phyloP scores from a whole-genome alignment of 2,797 vertebrate species.

The Notoglanidium macrostoma region DNA sequence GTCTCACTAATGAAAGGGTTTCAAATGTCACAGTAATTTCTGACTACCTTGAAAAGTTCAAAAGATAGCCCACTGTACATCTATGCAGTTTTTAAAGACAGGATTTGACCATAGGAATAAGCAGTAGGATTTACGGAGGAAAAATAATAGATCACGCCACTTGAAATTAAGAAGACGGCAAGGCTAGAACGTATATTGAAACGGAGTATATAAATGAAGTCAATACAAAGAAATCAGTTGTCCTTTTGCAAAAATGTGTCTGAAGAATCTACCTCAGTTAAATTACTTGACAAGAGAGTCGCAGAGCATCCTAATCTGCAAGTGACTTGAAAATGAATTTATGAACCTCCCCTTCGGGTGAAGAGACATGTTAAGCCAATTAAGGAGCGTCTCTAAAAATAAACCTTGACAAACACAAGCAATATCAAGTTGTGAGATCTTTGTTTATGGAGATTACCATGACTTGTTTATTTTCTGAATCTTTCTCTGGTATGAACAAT shows the following conservation, averaged over 20 bases:
- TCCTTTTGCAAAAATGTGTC: background rate
- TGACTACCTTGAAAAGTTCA: constrained; percentile 64
- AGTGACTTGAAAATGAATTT: constrained; percentile 15
- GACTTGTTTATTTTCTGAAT: constrained; percentile 34
- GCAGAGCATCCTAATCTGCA: constrained; percentile 8
- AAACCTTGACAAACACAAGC: constrained; percentile 45
- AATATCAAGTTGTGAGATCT: constrained; percentile 51
- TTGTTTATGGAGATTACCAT: constrained; percentile 48
- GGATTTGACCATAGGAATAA: constrained; percentile 30
- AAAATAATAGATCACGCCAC: background rate
- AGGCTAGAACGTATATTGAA: background rate
- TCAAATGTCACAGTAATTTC: constrained; percentile 65
- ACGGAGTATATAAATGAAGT: background rate
- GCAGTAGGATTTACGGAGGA: background rate
- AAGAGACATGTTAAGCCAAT: constrained; percentile 45
- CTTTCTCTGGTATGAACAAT: constrained; percentile 28
- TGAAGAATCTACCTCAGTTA: background rate
- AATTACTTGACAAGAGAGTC: background rate
- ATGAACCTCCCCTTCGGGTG: constrained; percentile 38
- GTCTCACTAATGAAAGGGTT: constrained; percentile 63
- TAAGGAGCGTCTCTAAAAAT: constrained; percentile 52
- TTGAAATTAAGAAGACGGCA: background rate
- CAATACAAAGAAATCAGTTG: background rate
- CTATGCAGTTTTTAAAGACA: constrained; percentile 49
- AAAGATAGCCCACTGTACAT: constrained; percentile 53